Percentiles rank a stretch among this genome's conserved stretches.
These are phyloP conservation scores for Eucidaris tribuloides DNA, from an alignment of 35 echinoderm and acorn worm genomes.

Conservation along the genomic window DNA sequence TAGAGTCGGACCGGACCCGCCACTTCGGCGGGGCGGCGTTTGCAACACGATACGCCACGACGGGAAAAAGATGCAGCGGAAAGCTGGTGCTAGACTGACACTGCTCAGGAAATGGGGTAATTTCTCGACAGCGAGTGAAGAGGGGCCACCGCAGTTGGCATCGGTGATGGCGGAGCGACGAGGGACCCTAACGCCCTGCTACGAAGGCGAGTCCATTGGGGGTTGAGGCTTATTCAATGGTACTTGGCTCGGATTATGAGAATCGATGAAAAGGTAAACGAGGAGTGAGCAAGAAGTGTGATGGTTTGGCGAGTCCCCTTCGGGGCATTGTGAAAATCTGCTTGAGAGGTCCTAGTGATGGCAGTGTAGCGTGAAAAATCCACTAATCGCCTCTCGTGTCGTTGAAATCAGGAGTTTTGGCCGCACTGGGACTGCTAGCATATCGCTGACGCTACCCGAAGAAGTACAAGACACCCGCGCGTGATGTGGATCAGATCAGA, in stretches of 20 bases:
- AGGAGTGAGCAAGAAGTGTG: neutral
- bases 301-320: neutral
- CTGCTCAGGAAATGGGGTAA: conserved; percentile 18
- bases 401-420: neutral
- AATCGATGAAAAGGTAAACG: conserved; percentile 2
- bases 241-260: conserved; percentile 16
- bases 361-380: conserved; percentile 21
- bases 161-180: neutral
- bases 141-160: neutral
- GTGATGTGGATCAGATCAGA: too few species aligned
- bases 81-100: neutral
- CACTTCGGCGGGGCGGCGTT: conserved; percentile 10
- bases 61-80: conserved; percentile 3
- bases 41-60: conserved; percentile 2
- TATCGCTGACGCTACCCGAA: neutral
- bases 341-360: neutral
- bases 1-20: neutral
- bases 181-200: neutral
- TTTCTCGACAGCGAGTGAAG: conserved; percentile 21
- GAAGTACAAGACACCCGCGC: neutral
- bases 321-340: conserved; percentile 9
- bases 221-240: neutral
- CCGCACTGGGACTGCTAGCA: neutral
- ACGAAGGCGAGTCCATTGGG: neutral
- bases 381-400: conserved; percentile 9